Evolutionary conservation across 2,113 vertebrate species (phyloP).

Genomic region (Abramis brama): DNA sequence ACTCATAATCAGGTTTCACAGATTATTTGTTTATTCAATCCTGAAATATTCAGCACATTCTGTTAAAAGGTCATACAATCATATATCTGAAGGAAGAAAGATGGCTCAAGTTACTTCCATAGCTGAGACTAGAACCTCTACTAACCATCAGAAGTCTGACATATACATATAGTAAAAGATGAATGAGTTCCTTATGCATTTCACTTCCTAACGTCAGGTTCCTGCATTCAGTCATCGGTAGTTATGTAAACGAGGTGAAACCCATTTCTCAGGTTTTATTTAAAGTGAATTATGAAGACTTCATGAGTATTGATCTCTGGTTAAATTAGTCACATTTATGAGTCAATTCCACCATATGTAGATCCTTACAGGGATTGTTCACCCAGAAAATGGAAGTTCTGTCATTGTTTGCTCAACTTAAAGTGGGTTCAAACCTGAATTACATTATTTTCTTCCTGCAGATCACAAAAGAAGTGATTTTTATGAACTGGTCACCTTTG

Average conservation of each 20-base stretch:
- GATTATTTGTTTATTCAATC: slow-evolving; percentile 27
- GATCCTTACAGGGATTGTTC: background rate
- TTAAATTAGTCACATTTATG: background rate
- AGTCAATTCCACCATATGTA: background rate
- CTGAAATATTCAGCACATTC: slow-evolving; percentile 36
- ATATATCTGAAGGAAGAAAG: slow-evolving; percentile 35
- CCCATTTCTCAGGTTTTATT: slow-evolving; percentile 1
- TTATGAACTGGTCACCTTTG: background rate
- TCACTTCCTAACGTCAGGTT: background rate
- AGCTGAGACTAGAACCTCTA: slow-evolving; percentile 11
- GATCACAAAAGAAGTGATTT: background rate
- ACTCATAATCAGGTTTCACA: slow-evolving; percentile 8
- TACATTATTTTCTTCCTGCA: background rate
- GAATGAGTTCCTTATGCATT: background rate
- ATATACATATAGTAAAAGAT: background rate
- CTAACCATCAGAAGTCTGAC: slow-evolving; percentile 9
- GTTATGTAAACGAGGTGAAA: background rate
- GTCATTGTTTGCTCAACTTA: background rate
- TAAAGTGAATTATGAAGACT: background rate
- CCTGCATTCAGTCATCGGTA: slow-evolving; percentile 19
- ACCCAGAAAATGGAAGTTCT: background rate
- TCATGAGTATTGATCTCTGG: background rate
- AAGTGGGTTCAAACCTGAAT: background rate
- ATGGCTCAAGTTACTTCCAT: slow-evolving; percentile 42
- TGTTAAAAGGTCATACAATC: slow-evolving; percentile 42